These are phyloP conservation scores for Aleadryas rufinucha DNA, from an alignment of 2,113 vertebrate genomes.

Conservation along the genomic window DNA sequence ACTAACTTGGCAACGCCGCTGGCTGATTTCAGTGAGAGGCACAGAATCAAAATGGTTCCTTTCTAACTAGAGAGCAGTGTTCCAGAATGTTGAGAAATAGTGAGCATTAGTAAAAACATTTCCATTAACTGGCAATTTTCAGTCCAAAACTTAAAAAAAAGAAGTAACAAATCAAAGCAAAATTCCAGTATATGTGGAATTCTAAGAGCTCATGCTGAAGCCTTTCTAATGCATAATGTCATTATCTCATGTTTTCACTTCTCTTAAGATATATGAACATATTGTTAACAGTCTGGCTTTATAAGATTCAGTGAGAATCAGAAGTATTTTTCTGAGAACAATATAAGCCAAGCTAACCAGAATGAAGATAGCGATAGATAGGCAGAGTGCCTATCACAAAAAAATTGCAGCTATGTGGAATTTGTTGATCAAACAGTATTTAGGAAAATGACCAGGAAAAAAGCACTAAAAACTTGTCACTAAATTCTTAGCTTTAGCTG, in stretches of 20 bases:
- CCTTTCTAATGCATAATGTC: neutral
- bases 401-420: neutral
- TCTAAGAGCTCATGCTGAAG: neutral
- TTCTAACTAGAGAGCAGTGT: neutral
- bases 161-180: neutral
- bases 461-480: neutral
- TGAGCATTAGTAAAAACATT: neutral
- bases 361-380: neutral
- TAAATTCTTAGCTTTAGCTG: neutral
- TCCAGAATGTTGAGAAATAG: neutral
- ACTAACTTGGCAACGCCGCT: neutral
- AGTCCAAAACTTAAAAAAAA: neutral
- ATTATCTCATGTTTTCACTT: neutral
- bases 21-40: neutral
- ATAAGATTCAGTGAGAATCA: neutral
- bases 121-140: neutral
- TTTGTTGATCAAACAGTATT: neutral
- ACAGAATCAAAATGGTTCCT: neutral
- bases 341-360: neutral
- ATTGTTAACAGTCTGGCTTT: neutral
- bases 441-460: neutral
- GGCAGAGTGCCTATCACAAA: neutral
- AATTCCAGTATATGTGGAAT: neutral
- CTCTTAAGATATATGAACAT: neutral
- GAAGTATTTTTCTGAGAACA: neutral